Percentiles rank a stretch among this genome's conserved stretches.
Conservation (phyloP, 2,113 vertebrate genomes). For the Tachycineta bicolor region DNA sequence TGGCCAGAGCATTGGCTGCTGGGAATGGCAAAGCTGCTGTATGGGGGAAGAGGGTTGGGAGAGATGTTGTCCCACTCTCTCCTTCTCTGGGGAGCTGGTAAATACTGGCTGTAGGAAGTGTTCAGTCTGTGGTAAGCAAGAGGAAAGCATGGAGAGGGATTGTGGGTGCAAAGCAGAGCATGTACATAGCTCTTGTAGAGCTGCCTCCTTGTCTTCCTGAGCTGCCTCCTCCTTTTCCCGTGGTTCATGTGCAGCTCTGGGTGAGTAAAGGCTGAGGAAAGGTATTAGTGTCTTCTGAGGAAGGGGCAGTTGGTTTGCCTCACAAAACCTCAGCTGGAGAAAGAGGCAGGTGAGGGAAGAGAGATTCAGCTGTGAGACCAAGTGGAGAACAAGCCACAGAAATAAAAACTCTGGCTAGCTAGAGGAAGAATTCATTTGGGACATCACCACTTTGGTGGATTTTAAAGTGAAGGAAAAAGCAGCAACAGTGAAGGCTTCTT, state of each 20-base stretch:
- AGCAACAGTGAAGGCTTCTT: neutral
- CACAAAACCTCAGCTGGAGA: neutral
- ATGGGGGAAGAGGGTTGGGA: neutral
- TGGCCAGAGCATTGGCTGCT: neutral
- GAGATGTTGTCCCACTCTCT: neutral
- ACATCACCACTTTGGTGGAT: neutral
- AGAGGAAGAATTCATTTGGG: neutral
- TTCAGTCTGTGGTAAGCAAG: neutral
- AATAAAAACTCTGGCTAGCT: neutral
- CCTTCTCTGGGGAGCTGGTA: neutral
- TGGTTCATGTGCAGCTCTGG: neutral
- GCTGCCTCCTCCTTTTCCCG: neutral
- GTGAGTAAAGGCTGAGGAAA: neutral
- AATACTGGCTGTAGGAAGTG: neutral
- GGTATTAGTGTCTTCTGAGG: neutral
- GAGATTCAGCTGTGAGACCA: neutral
- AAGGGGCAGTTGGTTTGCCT: neutral
- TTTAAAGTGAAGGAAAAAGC: neutral
- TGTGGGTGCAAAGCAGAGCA: neutral
- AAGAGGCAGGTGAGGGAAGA: neutral
- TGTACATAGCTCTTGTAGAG: neutral
- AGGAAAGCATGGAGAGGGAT: neutral
- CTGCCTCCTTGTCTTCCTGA: neutral
- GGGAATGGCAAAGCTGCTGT: neutral
- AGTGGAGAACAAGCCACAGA: neutral